Percentiles rank a stretch among this genome's conserved stretches.
These are phyloP conservation scores for Picathartes gymnocephalus DNA, from an alignment of 2,113 vertebrate genomes.

Conservation along the genomic window DNA sequence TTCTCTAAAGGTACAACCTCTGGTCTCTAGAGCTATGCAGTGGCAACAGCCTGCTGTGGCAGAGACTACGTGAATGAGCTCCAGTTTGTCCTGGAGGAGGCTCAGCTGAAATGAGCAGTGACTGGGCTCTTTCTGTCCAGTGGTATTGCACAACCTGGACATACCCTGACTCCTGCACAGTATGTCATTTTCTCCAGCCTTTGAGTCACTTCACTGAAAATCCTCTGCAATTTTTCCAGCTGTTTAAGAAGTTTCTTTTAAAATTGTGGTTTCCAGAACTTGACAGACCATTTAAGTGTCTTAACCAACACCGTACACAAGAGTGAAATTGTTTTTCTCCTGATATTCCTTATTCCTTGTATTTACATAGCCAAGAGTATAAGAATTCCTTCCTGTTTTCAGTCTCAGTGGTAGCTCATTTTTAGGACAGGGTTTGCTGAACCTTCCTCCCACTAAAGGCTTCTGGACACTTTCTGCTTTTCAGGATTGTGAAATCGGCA, in stretches of 20 bases:
- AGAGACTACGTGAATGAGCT: neutral
- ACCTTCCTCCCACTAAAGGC: neutral
- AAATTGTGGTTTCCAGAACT: neutral
- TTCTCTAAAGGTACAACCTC: neutral
- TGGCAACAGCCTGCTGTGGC: neutral
- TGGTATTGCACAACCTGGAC: neutral
- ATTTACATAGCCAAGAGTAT: neutral
- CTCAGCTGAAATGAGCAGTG: neutral
- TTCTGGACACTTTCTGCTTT: neutral
- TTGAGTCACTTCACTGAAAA: constrained; percentile 5
- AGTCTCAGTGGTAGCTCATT: neutral
- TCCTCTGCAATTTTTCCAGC: neutral
- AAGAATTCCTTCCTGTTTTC: neutral
- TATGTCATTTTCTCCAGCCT: neutral
- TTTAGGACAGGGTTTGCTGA: neutral
- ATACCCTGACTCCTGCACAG: neutral
- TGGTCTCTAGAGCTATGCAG: neutral
- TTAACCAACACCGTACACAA: neutral
- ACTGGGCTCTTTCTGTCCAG: neutral
- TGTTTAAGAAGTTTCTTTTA: neutral
- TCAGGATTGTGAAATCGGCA: neutral
- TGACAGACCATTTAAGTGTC: neutral
- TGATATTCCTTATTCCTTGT: neutral
- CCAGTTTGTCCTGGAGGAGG: neutral
- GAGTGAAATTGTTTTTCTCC: neutral